Evolutionary conservation across 2,113 vertebrate genomes (phyloP).

Genomic region (Silurus asotus): DNA sequence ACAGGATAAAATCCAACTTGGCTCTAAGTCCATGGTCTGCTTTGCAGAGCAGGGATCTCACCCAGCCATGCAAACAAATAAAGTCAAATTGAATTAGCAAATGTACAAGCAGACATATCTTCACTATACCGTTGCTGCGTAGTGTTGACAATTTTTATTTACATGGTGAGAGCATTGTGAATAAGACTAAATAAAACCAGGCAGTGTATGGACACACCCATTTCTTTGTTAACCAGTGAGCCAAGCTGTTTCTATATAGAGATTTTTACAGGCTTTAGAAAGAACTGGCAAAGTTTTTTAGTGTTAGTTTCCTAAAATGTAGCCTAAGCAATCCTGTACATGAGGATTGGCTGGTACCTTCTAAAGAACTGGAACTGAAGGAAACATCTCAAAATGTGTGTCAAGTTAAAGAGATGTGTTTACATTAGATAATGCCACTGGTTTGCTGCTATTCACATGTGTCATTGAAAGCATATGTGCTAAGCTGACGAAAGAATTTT

Average conservation of each 20-base stretch:
- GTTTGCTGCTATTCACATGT: slow-evolving; percentile 14
- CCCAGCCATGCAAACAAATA: slow-evolving; percentile 25
- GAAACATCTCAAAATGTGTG: no score
- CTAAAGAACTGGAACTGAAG: no score
- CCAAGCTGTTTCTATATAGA: background rate
- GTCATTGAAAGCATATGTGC: slow-evolving; percentile 8
- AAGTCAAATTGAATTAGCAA: slow-evolving; percentile 15
- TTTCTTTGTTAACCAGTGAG: background rate
- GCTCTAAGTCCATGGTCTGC: background rate
- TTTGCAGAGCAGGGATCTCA: background rate
- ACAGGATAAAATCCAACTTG: background rate
- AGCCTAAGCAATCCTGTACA: background rate
- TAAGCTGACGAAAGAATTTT: slow-evolving; percentile 4
- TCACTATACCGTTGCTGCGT: background rate
- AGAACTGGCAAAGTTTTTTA: slow-evolving; percentile 6
- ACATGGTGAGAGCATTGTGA: background rate
- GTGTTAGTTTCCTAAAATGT: background rate
- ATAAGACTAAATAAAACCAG: slow-evolving; percentile 20
- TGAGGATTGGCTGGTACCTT: background rate
- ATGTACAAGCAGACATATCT: slow-evolving; percentile 12
- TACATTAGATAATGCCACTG: background rate
- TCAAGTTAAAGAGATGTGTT: background rate
- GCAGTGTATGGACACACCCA: background rate
- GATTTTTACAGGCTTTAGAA: slow-evolving; percentile 7
- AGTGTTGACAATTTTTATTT: slow-evolving; percentile 1